Conservation (phyloP, 2,113 vertebrate species). For the Phaethornis superciliosus region DNA sequence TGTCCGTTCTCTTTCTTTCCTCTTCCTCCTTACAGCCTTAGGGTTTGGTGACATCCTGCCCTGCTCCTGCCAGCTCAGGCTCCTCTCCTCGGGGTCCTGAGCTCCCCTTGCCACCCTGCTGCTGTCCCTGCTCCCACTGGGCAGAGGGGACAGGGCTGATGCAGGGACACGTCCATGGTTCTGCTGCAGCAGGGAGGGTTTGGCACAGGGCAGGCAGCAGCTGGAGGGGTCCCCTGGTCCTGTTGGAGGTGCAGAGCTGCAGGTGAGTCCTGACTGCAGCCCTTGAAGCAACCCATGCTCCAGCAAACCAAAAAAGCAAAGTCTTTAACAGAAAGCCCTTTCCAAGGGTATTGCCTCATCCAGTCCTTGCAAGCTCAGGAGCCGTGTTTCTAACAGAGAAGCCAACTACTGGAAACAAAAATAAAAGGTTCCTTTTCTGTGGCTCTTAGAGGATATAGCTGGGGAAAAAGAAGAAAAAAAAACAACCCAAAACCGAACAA, state of each 20-base stretch:
- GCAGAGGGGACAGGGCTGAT: neutral
- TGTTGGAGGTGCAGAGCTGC: neutral
- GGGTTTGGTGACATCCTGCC: neutral
- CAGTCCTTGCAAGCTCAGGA: slow-evolving; percentile 73
- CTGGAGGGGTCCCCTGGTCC: neutral
- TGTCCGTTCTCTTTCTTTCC: neutral
- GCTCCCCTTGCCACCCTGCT: neutral
- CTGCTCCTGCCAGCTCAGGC: neutral
- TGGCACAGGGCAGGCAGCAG: slow-evolving; percentile 33
- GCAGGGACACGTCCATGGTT: neutral
- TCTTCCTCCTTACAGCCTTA: neutral
- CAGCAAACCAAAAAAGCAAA: slow-evolving; percentile 14
- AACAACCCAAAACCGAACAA: neutral
- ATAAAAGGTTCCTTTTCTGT: slow-evolving; percentile 37
- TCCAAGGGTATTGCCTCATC: neutral
- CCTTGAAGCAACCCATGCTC: neutral
- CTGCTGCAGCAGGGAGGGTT: neutral
- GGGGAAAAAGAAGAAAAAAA: neutral
- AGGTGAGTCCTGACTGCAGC: slow-evolving; percentile 17
- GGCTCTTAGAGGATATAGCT: slow-evolving; percentile 45
- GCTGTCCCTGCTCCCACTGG: neutral
- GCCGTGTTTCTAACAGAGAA: slow-evolving; percentile 79
- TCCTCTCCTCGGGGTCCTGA: neutral
- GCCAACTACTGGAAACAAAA: slow-evolving; percentile 69
- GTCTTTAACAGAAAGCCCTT: slow-evolving; percentile 11